A percentile compares a stretch with the other conserved stretches of the same genome.
Evolutionary conservation across 2,113 vertebrate species (phyloP).

Genomic region (Eulacestoma nigropectus): DNA sequence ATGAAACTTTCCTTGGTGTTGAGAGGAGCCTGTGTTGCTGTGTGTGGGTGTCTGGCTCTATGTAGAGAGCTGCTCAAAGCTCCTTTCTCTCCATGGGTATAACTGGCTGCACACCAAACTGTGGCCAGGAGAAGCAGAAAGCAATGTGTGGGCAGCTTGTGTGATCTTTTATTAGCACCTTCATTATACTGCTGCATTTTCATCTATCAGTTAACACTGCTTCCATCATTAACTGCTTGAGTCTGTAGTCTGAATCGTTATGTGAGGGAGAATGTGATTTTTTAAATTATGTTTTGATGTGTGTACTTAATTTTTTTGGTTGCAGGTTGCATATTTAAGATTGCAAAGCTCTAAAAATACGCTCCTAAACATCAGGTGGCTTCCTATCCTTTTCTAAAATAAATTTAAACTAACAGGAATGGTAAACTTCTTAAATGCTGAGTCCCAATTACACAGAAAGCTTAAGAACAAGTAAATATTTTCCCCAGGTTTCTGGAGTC

Average conservation of each 20-base stretch:
- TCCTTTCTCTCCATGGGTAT: slow-evolving; percentile 64
- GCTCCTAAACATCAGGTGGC: background rate
- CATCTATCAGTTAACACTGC: slow-evolving; percentile 4
- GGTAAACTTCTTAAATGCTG: background rate
- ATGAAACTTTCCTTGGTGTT: slow-evolving; percentile 67
- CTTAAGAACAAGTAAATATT: background rate
- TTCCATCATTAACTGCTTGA: slow-evolving; percentile 30
- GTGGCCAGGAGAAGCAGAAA: slow-evolving; percentile 68
- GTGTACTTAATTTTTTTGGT: slow-evolving; percentile 10
- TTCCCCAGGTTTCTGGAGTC: background rate
- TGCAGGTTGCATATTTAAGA: slow-evolving; percentile 12
- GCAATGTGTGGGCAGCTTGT: slow-evolving; percentile 67
- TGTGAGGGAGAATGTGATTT: background rate
- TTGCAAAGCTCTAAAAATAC: slow-evolving; percentile 9
- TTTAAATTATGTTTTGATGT: slow-evolving; percentile 30
- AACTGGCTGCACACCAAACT: slow-evolving; percentile 60
- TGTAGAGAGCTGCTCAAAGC: slow-evolving; percentile 69
- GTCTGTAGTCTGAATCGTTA: background rate
- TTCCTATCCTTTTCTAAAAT: slow-evolving; percentile 7
- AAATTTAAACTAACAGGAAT: background rate
- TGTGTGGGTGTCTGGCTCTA: slow-evolving; percentile 71
- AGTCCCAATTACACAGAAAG: background rate
- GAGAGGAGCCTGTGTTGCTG: slow-evolving; percentile 66
- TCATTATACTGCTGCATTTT: slow-evolving; percentile 41
- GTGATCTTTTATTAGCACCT: slow-evolving; percentile 71